A percentile compares a stretch with the other conserved stretches of the same genome.
These are phyloP conservation scores for Spodoptera frugiperda DNA, from an alignment of 1,140 invertebrate species.

Conservation along the genomic window DNA sequence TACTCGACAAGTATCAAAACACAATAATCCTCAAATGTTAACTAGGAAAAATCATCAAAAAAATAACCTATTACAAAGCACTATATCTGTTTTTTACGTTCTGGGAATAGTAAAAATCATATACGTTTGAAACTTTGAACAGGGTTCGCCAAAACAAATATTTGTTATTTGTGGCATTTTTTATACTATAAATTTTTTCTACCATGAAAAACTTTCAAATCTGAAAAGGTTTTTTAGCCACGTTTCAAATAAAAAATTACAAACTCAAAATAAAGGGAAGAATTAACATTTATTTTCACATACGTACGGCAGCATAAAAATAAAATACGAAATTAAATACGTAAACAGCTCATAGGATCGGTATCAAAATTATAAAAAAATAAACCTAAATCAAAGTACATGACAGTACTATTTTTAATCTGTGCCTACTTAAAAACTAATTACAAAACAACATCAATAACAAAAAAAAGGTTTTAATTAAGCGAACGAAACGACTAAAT, in stretches of 20 bases:
- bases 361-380: constrained; percentile 43
- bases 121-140: background rate
- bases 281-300: constrained; percentile 29
- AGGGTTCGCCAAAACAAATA: background rate
- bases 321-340: constrained; percentile 40
- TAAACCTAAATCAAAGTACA: constrained; percentile 21
- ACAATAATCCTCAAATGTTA: background rate
- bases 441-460: constrained; percentile 46
- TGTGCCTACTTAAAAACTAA: constrained; percentile 43
- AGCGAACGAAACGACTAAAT: constrained; percentile 25
- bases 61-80: background rate
- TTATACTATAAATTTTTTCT: background rate
- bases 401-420: constrained; percentile 12
- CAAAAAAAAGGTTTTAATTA: constrained; percentile 28
- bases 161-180: background rate
- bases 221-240: constrained; percentile 9
- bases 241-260: background rate
- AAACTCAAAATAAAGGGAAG: constrained; percentile 10
- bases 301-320: constrained; percentile 27
- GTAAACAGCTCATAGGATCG: constrained; percentile 39
- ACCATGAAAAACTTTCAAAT: background rate
- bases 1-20: background rate
- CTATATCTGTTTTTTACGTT: background rate
- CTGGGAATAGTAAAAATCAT: background rate
- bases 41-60: constrained; percentile 28